Evolutionary conservation across 2,797 vertebrate genomes (phyloP).

Genomic region (Semaprochilodus insignis): DNA sequence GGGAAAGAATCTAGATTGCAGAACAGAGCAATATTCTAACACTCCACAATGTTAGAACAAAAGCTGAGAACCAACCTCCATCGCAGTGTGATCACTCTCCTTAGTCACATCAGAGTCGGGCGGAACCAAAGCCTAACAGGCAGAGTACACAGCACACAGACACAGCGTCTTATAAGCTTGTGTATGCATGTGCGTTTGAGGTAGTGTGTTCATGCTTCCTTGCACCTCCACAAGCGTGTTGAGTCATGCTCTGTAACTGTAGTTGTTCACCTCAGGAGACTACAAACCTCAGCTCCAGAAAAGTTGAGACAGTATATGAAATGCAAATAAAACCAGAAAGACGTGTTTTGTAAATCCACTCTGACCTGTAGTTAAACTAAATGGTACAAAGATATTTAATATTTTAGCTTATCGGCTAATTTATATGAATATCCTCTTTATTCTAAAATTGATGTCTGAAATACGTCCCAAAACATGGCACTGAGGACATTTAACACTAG

Average conservation of each 20-base stretch:
- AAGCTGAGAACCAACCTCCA: constrained; percentile 76
- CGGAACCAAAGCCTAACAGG: constrained; percentile 69
- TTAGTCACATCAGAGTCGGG: constrained; percentile 66
- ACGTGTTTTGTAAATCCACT: no score
- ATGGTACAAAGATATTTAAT: no score
- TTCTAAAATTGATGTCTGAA: no score
- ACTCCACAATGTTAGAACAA: background rate
- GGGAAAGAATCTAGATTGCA: background rate
- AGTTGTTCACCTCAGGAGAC: background rate
- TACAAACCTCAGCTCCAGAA: no score
- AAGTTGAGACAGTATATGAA: no score
- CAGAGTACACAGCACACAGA: constrained; percentile 65
- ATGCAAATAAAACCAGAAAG: no score
- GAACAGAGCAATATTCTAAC: background rate
- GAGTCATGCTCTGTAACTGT: constrained; percentile 20
- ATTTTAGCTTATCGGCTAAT: no score
- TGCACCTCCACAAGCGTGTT: constrained; percentile 24
- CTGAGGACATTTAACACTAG: no score
- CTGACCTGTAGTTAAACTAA: no score
- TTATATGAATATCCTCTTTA: no score
- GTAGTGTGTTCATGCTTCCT: constrained; percentile 9
- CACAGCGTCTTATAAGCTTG: constrained; percentile 24
- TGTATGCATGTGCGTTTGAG: constrained; percentile 1
- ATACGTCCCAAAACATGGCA: no score
- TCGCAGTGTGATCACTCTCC: constrained; percentile 67